A percentile compares a stretch with the other conserved stretches of the same genome.
phyloP scores from a whole-genome alignment of 2,113 vertebrate species.

The Cinclus cinclus region DNA sequence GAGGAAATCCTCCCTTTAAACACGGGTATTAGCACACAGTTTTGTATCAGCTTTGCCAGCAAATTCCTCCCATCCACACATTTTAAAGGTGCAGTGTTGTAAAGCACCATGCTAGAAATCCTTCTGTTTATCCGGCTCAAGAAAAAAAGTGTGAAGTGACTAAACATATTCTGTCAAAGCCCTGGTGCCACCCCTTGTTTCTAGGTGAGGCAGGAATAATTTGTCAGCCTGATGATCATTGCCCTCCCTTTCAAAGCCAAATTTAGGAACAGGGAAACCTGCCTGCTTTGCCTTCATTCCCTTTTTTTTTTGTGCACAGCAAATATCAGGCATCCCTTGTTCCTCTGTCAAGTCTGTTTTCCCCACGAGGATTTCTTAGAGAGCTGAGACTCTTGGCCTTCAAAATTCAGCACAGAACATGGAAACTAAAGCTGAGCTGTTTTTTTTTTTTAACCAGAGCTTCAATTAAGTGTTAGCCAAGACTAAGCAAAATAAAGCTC shows the following conservation, averaged over 20 bases:
- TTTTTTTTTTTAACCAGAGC: background rate
- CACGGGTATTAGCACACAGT: slow-evolving; percentile 5
- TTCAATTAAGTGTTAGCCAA: background rate
- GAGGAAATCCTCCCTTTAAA: slow-evolving; percentile 48
- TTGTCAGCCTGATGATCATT: background rate
- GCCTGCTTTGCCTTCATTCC: background rate
- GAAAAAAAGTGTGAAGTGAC: background rate
- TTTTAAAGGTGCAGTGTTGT: slow-evolving; percentile 38
- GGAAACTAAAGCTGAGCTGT: background rate
- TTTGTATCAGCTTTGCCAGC: slow-evolving; percentile 22
- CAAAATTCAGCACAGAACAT: background rate
- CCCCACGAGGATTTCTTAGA: background rate
- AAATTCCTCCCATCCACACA: slow-evolving; percentile 38
- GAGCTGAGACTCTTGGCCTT: background rate
- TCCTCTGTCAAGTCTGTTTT: background rate
- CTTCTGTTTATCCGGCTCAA: background rate
- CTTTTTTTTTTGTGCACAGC: background rate
- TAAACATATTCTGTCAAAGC: background rate
- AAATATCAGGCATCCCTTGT: background rate
- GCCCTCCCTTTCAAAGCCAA: background rate
- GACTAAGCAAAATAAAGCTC: background rate
- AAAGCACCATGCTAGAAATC: background rate
- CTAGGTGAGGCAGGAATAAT: background rate
- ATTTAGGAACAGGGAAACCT: background rate
- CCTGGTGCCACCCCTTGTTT: background rate